These are phyloP conservation scores for Sthenelais limicola DNA, from an alignment of 2,888 invertebrate species.

Conservation along the genomic window DNA sequence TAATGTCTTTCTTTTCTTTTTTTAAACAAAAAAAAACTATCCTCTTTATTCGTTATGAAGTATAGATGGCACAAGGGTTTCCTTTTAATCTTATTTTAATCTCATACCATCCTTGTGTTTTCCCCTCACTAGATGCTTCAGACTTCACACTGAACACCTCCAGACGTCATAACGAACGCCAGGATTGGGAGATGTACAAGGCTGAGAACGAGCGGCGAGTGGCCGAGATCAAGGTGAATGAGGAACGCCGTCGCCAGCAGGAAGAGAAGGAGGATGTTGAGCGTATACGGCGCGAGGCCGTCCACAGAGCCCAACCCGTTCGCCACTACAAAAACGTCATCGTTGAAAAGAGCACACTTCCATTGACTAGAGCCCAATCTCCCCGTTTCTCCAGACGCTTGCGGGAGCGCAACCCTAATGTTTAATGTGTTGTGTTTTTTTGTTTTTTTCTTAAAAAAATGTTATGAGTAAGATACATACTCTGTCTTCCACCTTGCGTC, in stretches of 20 bases:
- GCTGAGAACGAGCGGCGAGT: slow-evolving; percentile 58
- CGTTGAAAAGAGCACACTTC: slow-evolving; percentile 62
- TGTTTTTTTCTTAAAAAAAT: too few species aligned
- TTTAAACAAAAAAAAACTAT: neutral
- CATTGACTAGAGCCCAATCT: slow-evolving; percentile 77
- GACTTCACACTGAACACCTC: slow-evolving; percentile 80
- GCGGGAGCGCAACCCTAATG: too few species aligned
- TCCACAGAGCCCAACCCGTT: slow-evolving; percentile 65
- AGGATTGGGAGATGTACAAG: slow-evolving; percentile 61
- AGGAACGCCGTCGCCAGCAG: slow-evolving; percentile 51
- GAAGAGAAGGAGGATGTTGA: slow-evolving; percentile 62
- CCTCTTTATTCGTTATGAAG: neutral
- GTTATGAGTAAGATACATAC: too few species aligned
- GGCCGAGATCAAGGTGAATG: slow-evolving; percentile 30
- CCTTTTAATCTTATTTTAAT: neutral
- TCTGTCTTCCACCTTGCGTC: too few species aligned
- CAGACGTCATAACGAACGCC: slow-evolving; percentile 75
- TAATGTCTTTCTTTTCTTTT: neutral
- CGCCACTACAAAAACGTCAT: slow-evolving; percentile 62
- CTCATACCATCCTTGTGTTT: neutral
- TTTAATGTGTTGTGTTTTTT: too few species aligned
- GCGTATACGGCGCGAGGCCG: slow-evolving; percentile 59
- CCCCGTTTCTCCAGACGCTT: slow-evolving; percentile 59
- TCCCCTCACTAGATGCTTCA: slow-evolving; percentile 62
- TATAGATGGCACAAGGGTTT: neutral